phyloP scores from a whole-genome alignment of 1,140 invertebrate genomes.

The Bactericera cockerelli region DNA sequence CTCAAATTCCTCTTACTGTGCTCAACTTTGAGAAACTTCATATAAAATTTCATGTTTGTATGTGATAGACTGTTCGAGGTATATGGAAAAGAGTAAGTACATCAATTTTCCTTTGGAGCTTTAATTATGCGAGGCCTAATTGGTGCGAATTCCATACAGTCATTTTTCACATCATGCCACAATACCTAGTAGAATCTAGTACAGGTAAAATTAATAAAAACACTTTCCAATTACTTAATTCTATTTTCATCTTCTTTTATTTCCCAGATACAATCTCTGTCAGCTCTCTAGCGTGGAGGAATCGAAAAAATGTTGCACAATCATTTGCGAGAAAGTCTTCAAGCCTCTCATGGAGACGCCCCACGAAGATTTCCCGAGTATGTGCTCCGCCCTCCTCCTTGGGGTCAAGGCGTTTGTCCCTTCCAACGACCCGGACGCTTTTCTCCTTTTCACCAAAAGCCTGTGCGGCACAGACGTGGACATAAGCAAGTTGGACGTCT shows the following conservation, averaged over 20 bases:
- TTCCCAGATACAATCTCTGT: slow-evolving; percentile 42
- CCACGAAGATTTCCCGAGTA: slow-evolving; percentile 33
- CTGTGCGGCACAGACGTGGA: slow-evolving; percentile 18
- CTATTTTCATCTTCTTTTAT: slow-evolving; percentile 13
- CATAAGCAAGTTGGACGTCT: slow-evolving; percentile 12
- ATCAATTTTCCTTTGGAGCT: too few species aligned
- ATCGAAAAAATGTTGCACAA: slow-evolving; percentile 29
- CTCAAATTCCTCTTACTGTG: not conserved
- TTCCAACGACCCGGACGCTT: slow-evolving; percentile 29
- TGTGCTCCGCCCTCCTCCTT: slow-evolving; percentile 31
- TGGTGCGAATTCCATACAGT: too few species aligned
- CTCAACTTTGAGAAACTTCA: too few species aligned
- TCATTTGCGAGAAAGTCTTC: slow-evolving; percentile 29
- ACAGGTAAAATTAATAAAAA: too few species aligned
- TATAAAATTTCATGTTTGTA: too few species aligned
- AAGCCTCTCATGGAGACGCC: slow-evolving; percentile 30
- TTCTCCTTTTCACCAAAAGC: slow-evolving; percentile 27
- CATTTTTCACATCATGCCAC: too few species aligned
- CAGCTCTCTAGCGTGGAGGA: slow-evolving; percentile 28
- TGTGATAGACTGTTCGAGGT: too few species aligned
- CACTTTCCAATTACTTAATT: too few species aligned
- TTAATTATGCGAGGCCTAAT: too few species aligned
- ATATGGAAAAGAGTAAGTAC: too few species aligned
- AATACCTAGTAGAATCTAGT: too few species aligned
- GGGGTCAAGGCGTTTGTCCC: slow-evolving; percentile 33